A percentile compares a stretch with the other conserved stretches of the same genome.
Conservation (phyloP, 2,797 vertebrate species). For the Bucorvus abyssinicus region DNA sequence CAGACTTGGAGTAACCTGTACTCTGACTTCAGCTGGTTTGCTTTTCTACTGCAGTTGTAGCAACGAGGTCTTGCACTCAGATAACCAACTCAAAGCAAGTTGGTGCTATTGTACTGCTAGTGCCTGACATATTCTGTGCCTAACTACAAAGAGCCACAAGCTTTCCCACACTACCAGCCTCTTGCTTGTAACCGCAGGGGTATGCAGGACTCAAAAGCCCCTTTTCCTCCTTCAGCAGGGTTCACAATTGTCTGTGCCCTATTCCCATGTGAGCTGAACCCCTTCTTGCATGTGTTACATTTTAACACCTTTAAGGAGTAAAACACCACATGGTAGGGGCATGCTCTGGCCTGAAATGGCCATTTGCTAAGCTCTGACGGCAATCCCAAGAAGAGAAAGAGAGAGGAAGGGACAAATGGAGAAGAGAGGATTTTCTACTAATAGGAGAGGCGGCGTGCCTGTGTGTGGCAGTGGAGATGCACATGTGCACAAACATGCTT, state of each 20-base stretch:
- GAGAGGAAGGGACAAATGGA: background rate
- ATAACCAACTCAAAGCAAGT: background rate
- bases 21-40: background rate
- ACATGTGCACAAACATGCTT: background rate
- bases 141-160: background rate
- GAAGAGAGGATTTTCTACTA: background rate
- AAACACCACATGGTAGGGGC: background rate
- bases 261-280: background rate
- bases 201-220: background rate
- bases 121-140: background rate
- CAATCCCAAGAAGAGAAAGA: background rate
- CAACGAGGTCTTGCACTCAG: accelerated
- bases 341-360: background rate
- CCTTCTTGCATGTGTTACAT: background rate
- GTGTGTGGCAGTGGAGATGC: background rate
- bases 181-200: background rate
- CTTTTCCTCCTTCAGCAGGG: background rate
- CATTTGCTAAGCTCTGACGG: background rate
- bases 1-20: background rate
- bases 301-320: background rate
- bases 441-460: accelerated
- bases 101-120: background rate
- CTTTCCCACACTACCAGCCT: background rate
- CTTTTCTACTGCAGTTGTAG: background rate
- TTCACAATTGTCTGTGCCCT: background rate